Conservation (phyloP, 2,888 invertebrate species). For the Phlogophora meticulosa region DNA sequence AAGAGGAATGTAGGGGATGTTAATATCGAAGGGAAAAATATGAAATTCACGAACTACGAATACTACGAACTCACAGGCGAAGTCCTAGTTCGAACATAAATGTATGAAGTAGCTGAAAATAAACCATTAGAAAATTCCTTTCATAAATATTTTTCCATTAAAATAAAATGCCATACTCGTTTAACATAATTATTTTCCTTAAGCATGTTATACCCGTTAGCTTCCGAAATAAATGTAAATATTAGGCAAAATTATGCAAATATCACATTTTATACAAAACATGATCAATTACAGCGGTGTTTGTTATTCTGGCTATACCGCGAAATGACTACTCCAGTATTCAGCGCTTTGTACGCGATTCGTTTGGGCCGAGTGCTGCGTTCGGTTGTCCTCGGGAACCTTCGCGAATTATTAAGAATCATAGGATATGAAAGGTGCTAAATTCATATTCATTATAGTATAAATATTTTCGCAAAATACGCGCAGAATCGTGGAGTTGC, state of each 20-base stretch:
- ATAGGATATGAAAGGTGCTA: neutral
- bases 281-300: conserved; percentile 59
- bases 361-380: conserved; percentile 22
- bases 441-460: no score
- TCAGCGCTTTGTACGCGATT: conserved; percentile 47
- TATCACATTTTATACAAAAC: conserved; percentile 52
- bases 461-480: no score
- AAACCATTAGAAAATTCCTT: no score
- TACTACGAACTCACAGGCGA: no score
- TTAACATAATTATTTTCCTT: conserved; percentile 3
- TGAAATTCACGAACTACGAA: no score
- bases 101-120: no score
- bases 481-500: no score
- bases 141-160: no score
- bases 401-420: conserved; percentile 4
- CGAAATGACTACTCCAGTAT: conserved; percentile 56
- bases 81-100: no score
- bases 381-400: neutral
- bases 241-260: conserved; percentile 52
- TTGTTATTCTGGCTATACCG: conserved; percentile 62
- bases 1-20: no score
- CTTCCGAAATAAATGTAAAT: conserved; percentile 25
- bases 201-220: neutral
- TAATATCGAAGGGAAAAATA: no score
- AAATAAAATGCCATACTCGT: no score